Evolutionary conservation across 2,797 vertebrate species (phyloP).

Genomic region (Falco cherrug): DNA sequence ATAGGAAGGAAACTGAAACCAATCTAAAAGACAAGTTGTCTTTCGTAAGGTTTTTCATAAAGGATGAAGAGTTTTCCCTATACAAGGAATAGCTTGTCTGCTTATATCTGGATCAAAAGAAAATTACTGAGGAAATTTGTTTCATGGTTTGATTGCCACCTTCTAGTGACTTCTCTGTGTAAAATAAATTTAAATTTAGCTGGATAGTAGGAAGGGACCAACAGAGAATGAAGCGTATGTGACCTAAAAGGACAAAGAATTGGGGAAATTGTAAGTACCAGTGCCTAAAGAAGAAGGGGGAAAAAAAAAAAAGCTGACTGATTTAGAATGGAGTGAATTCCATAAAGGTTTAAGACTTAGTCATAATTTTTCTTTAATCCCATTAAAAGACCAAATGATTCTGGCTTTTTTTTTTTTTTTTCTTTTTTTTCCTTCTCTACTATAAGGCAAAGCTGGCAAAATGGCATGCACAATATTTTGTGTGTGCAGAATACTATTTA

Average conservation of each 20-base stretch:
- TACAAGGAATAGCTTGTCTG: background rate
- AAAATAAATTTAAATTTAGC: background rate
- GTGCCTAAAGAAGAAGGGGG: background rate
- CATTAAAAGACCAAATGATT: background rate
- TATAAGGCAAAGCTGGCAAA: background rate
- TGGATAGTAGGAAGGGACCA: background rate
- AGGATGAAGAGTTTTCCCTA: background rate
- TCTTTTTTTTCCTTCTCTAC: fast-evolving
- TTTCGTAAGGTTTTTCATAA: background rate
- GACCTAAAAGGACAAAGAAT: background rate
- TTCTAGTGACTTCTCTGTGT: background rate
- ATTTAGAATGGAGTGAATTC: background rate
- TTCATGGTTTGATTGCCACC: background rate
- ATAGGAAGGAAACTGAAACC: background rate
- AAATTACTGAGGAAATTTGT: background rate
- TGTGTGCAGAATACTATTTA: background rate
- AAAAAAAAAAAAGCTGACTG: background rate
- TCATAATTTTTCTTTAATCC: background rate
- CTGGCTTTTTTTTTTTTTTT: background rate
- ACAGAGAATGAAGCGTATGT: background rate
- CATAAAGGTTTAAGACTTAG: background rate
- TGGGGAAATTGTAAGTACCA: background rate
- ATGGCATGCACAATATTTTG: background rate
- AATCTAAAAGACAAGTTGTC: background rate
- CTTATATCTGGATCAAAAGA: background rate